Base-by-base conservation (phyloP, 2,888 invertebrate genomes). In the Drosophila cognata region DNA sequence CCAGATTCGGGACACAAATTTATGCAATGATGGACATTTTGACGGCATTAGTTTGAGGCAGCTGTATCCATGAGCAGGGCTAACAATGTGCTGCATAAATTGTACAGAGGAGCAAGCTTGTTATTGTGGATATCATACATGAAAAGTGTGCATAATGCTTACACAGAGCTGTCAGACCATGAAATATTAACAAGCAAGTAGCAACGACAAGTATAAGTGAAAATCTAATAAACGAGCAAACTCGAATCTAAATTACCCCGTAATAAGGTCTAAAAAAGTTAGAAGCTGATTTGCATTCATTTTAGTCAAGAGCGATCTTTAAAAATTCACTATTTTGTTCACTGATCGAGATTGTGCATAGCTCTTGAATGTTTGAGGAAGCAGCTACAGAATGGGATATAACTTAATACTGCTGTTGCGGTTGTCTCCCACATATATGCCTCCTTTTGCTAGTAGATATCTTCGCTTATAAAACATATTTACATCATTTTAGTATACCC, bases 11-110 rank as follows among this genome's bases (percentile, higher is more conserved):
- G 63, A 64, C 41, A 52, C 53, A 53, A 67, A 61, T 74, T 69
- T 59, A 57, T 46, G 53, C 69, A 65, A 46, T 56, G 71, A 71
- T 62, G 72, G 88, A 82, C 85, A 76, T 51, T 82, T 79, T 88
- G 89, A 86, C 71, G 69, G 78, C 46, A 53, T 60, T 58, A 59
- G 33, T 51, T 59, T 56, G 50, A 18, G 57, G 25, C 52, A 55
- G 56, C 48, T 53, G 72, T 67, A 71, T 38, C 59, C 72, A 63
- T 61, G 81, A 66, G 61, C 38, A 11, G 36, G 51, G 36, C 52
- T 38, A 56, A 64, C 57, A 74, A 63, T 68, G 59, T 31, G 56
- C 41, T 71, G 56, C 65, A 77, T 76, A 70, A 80, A 67, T 77
- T 61, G 51, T 25, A 16, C 53, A 13, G 46, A 48, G 41, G 51